Evolutionary conservation across 2,113 vertebrate genomes (phyloP), one percentile per base, ranked within the genome.

Genomic region (Vireo altiloquus): DNA sequence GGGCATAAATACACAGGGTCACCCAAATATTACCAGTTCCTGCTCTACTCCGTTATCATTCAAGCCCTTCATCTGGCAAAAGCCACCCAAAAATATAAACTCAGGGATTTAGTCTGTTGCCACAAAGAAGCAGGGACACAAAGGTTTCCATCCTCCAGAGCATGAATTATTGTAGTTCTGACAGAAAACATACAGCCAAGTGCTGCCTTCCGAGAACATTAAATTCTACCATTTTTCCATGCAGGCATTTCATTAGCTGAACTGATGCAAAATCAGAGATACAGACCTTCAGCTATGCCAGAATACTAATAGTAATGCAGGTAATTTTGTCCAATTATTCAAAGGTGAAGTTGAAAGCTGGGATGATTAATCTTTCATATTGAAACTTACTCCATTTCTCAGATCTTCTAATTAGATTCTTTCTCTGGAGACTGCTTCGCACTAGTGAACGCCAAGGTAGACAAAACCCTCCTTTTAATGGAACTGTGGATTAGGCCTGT

Each of bases 291-390:
- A 91, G 8, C 50, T 20, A 14, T 76, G 87, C 72, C 74, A 0
- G 6, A 90, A 92, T 91, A 30, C 92, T 83, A 89, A 92, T 15
- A 84, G 75, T 91, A 93, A 87, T 46, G 60, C 84, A 79, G 72
- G 93, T 91, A 77, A 94, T 94, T 96, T 72, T 82, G 90, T 88
- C 84, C 80, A 92, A 81, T 96, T 92, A 94, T 78, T 92, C 93
- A 92, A 64, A 94, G 87, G 85, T 91, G 90, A 96, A 94, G 63
- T 6, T 90, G 81, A 95, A 95, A 95, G 90, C 74, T 84, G 83
- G 72, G 35, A 56, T 66, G 91, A 94, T 94, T 81, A 96, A 94
- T 95, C 90, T 95, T 94, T 95, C 77, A 94, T 52, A 91, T 69
- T 81, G 80, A 92, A 96, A 89, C 88, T 84, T 89, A 83, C 82